These are phyloP conservation scores for Oncorhynchus gorbuscha DNA, from an alignment of 2,113 vertebrate species.

Conservation along the genomic window DNA sequence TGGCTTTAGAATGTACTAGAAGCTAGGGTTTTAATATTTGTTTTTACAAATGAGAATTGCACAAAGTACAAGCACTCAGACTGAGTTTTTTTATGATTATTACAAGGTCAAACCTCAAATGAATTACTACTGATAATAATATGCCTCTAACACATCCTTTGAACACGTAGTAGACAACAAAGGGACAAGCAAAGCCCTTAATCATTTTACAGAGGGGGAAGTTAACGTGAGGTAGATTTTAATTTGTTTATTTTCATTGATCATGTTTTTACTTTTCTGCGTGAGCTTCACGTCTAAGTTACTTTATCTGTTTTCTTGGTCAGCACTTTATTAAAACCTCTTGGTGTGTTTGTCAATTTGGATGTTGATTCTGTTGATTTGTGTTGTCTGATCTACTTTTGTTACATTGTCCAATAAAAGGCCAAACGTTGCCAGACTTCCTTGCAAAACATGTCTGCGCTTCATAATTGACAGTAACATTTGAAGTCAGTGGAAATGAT, in stretches of 20 bases:
- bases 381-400: conserved; percentile 10
- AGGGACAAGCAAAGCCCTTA: conserved; percentile 17
- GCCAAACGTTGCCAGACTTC: neutral
- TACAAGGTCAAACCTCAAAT: conserved; percentile 1
- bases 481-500: too few species aligned
- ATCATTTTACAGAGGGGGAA: neutral
- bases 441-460: too few species aligned
- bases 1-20: conserved; percentile 51
- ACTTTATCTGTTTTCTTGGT: conserved; percentile 42
- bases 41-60: conserved; percentile 31
- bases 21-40: neutral
- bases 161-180: conserved; percentile 24
- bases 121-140: conserved; percentile 59
- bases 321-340: conserved; percentile 71
- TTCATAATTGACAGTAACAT: too few species aligned
- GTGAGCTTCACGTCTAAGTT: conserved; percentile 16
- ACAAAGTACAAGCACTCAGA: conserved; percentile 18
- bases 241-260: conserved; percentile 28
- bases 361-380: conserved; percentile 58
- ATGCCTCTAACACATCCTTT: conserved; percentile 21
- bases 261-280: conserved; percentile 20
- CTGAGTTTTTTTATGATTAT: neutral
- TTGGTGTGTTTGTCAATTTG: conserved; percentile 51
- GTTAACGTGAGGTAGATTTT: neutral
- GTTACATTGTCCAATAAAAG: neutral